Conservation (phyloP, 2,888 invertebrate genomes). For the Hirtodrosophila duncani region DNA sequence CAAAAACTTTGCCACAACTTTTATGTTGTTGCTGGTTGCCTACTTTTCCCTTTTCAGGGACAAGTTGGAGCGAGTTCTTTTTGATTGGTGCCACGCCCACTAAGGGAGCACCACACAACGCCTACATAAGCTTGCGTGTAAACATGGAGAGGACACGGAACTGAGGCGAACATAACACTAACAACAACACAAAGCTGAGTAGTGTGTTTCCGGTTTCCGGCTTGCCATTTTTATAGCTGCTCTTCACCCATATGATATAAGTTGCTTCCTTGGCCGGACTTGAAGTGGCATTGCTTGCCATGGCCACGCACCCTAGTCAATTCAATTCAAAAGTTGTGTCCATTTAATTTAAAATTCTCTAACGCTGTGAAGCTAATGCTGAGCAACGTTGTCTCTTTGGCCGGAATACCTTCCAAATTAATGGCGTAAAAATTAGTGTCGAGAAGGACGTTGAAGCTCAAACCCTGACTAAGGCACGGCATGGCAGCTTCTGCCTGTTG, state of each 20-base stretch:
- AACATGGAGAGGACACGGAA: slow-evolving; percentile 44
- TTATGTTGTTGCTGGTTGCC: slow-evolving; percentile 19
- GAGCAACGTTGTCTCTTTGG: neutral
- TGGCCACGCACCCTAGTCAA: slow-evolving; percentile 39
- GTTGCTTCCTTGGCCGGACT: slow-evolving; percentile 5
- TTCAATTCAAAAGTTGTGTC: slow-evolving; percentile 73
- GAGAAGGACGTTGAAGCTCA: slow-evolving; percentile 35
- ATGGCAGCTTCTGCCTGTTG: neutral
- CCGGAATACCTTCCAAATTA: slow-evolving; percentile 48
- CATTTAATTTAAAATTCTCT: slow-evolving; percentile 71
- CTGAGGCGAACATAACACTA: slow-evolving; percentile 4
- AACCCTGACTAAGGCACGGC: neutral
- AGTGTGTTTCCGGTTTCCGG: slow-evolving; percentile 64
- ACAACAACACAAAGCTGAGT: slow-evolving; percentile 35
- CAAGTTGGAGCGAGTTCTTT: slow-evolving; percentile 24
- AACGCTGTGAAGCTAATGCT: slow-evolving; percentile 15
- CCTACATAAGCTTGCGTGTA: slow-evolving; percentile 53
- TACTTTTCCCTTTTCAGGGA: neutral
- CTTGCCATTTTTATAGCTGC: slow-evolving; percentile 20
- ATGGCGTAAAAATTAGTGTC: slow-evolving; percentile 65
- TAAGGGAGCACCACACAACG: neutral
- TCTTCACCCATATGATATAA: slow-evolving; percentile 18
- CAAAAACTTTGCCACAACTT: slow-evolving; percentile 69
- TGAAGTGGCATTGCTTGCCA: neutral
- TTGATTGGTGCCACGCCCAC: slow-evolving; percentile 46